Percentiles rank a stretch among this genome's conserved stretches.
These are phyloP conservation scores for Sebastes fasciatus DNA, from an alignment of 2,113 vertebrate species.

Conservation along the genomic window DNA sequence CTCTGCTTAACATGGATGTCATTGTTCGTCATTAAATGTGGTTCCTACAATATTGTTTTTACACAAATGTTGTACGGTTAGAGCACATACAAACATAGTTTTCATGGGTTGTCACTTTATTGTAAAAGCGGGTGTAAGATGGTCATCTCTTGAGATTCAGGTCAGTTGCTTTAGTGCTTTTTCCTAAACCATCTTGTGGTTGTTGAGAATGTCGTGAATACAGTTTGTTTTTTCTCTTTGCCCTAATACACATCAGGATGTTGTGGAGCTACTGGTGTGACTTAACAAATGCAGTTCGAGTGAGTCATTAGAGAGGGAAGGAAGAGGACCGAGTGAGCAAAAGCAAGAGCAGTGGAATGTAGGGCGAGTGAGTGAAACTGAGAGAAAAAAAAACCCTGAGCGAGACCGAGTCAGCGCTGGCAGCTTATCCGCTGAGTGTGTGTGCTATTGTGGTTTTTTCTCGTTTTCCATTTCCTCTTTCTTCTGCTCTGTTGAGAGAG, in stretches of 20 bases:
- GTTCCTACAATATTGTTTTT: not conserved
- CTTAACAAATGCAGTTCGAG: constrained; percentile 58
- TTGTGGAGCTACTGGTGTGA: constrained; percentile 59
- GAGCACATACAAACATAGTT: not conserved
- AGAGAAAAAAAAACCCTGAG: constrained; percentile 50
- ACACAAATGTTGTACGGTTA: not conserved
- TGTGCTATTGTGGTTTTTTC: constrained; percentile 19
- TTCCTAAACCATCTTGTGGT: constrained; percentile 2
- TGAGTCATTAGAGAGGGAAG: constrained; percentile 64
- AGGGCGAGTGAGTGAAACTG: constrained; percentile 54
- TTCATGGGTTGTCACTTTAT: not conserved
- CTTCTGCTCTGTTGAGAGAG: constrained; percentile 11
- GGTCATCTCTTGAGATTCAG: not conserved
- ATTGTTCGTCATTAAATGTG: not conserved
- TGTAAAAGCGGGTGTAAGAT: not conserved
- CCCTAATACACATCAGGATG: constrained; percentile 40
- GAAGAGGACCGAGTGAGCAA: constrained; percentile 50
- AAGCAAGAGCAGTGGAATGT: constrained; percentile 53
- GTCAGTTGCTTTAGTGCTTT: constrained; percentile 3
- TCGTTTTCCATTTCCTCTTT: constrained; percentile 37
- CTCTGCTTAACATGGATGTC: not conserved
- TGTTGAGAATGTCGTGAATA: constrained; percentile 6
- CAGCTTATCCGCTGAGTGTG: constrained; percentile 61
- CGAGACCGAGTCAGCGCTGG: constrained; percentile 54
- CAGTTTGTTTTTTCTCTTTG: not conserved